Conservation (phyloP, 2,888 invertebrate species). For the Dynastes grantii region DNA sequence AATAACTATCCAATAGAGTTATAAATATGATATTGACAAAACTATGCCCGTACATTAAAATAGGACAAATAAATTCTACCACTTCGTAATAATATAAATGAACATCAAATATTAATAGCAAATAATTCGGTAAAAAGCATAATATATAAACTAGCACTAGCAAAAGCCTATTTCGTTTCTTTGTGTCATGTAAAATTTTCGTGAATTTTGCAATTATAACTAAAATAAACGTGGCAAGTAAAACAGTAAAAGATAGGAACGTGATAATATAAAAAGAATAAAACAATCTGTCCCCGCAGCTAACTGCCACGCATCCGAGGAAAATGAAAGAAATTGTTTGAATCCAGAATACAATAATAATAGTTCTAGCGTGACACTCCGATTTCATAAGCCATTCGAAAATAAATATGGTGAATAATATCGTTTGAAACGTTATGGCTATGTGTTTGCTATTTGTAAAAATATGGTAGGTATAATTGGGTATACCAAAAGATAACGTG, state of each 20-base stretch:
- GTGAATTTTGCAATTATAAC: neutral
- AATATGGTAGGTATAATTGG: slow-evolving; percentile 26
- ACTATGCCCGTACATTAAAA: slow-evolving; percentile 42
- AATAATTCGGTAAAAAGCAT: slow-evolving; percentile 33
- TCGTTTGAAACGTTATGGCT: slow-evolving; percentile 28
- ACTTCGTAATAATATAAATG: slow-evolving; percentile 27
- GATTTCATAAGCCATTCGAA: slow-evolving; percentile 37
- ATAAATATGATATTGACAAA: slow-evolving; percentile 22
- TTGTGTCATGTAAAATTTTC: slow-evolving; percentile 5
- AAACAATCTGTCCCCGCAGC: slow-evolving; percentile 31
- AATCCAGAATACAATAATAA: slow-evolving; percentile 26
- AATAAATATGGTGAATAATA: slow-evolving; percentile 31
- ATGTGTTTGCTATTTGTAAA: slow-evolving; percentile 39
- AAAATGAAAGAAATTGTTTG: slow-evolving; percentile 31
- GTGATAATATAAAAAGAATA: slow-evolving; percentile 34
- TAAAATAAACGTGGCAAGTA: slow-evolving; percentile 9
- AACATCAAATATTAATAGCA: slow-evolving; percentile 30
- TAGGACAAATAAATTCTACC: slow-evolving; percentile 21
- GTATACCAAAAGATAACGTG: slow-evolving; percentile 24
- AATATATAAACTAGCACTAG: slow-evolving; percentile 10
- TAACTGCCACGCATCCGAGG: slow-evolving; percentile 18
- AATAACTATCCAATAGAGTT: slow-evolving; percentile 18
- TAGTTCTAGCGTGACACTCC: slow-evolving; percentile 28
- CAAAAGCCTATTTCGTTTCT: slow-evolving; percentile 22
- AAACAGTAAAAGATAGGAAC: slow-evolving; percentile 33